Percentiles rank a stretch among this genome's conserved stretches.
Conservation (phyloP, 2,797 vertebrate genomes). For the Semotilus atromaculatus region DNA sequence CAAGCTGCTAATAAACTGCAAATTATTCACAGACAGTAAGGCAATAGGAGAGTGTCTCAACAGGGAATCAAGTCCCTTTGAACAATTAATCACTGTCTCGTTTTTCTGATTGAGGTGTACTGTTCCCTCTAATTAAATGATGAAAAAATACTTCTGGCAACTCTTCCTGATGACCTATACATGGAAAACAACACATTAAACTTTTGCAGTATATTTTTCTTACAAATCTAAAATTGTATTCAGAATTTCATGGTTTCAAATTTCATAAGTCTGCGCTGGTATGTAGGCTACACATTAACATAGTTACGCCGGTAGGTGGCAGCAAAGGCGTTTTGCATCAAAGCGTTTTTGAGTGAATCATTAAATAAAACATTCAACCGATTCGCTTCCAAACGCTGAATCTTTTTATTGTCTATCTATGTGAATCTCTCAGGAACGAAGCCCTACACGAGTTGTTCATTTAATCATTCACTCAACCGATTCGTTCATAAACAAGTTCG, state of each 20-base stretch:
- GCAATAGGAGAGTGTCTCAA: constrained; percentile 52
- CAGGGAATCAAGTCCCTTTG: constrained; percentile 64
- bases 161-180: constrained; percentile 21
- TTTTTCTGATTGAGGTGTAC: constrained; percentile 66
- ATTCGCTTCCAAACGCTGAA: neutral
- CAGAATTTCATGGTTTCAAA: neutral
- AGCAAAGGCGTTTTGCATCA: neutral
- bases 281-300: neutral
- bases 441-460: neutral
- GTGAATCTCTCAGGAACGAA: neutral
- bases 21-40: constrained; percentile 72
- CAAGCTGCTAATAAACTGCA: constrained; percentile 61
- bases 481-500: neutral
- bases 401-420: too few species aligned
- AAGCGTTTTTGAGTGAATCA: neutral
- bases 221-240: neutral
- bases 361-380: neutral
- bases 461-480: neutral
- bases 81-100: constrained; percentile 73
- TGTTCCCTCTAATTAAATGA: constrained; percentile 54
- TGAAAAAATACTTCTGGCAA: constrained; percentile 41
- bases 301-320: neutral
- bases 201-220: neutral
- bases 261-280: neutral
- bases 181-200: neutral